A percentile compares a stretch with the other conserved stretches of the same genome.
These are phyloP conservation scores for Odontomyia ornata DNA, from an alignment of 2,888 invertebrate species.

Conservation along the genomic window DNA sequence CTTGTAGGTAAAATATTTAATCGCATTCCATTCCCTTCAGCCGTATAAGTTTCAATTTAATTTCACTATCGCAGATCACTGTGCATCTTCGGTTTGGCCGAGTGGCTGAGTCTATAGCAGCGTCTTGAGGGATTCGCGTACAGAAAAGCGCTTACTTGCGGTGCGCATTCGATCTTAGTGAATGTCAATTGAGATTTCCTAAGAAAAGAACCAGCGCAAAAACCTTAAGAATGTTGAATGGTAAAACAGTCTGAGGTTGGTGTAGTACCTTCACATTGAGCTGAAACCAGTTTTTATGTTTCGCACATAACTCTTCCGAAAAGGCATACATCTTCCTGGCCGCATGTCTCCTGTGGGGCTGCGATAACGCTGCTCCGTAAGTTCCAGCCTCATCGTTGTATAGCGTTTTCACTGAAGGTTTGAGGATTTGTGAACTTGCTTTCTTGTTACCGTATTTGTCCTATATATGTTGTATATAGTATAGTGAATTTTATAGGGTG, in stretches of 20 bases:
- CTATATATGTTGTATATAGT: background rate
- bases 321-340: constrained; percentile 27
- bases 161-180: background rate
- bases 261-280: constrained; percentile 6
- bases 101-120: background rate
- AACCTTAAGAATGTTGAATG: constrained; percentile 16
- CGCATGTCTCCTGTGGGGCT: constrained; percentile 7
- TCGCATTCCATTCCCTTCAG: background rate
- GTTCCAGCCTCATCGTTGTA: background rate
- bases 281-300: constrained; percentile 30
- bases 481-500: background rate
- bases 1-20: background rate
- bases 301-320: constrained; percentile 34
- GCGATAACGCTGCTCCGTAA: background rate
- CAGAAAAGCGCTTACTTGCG: background rate
- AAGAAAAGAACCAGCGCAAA: background rate
- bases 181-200: constrained; percentile 7
- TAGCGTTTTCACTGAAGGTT: background rate
- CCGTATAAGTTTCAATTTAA: constrained; percentile 13
- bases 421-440: background rate
- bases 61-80: background rate
- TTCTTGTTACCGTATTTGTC: background rate
- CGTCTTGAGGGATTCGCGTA: background rate
- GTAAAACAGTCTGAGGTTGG: background rate
- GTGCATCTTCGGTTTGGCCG: background rate